These are phyloP conservation scores for Globodera rostochiensis DNA, from an alignment of 1,140 invertebrate species.

Conservation along the genomic window DNA sequence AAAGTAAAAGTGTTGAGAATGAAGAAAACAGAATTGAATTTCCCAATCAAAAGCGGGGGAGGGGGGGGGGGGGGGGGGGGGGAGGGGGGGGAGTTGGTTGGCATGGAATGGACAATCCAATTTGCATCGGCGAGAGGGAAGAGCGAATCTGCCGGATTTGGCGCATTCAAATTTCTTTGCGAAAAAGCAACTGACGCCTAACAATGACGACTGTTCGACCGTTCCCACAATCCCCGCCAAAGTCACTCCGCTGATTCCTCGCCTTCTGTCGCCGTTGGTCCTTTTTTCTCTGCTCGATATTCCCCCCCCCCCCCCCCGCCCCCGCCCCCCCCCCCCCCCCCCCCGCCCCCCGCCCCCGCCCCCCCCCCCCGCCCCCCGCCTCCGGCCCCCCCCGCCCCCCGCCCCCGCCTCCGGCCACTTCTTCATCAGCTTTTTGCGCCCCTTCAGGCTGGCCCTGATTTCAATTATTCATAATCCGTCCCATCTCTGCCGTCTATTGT, in stretches of 20 bases:
- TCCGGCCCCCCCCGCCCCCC: too few species aligned
- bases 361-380: too few species aligned
- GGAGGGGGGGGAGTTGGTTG: background rate
- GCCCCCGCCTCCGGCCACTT: too few species aligned
- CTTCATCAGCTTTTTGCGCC: too few species aligned
- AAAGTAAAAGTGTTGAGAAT: background rate
- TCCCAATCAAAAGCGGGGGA: background rate
- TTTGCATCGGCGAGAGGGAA: background rate
- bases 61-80: too few species aligned
- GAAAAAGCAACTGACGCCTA: too few species aligned
- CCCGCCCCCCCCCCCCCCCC: too few species aligned
- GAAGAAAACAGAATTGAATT: background rate
- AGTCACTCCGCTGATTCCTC: background rate
- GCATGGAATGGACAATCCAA: background rate
- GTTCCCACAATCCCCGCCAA: background rate
- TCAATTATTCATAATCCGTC: slow-evolving; percentile 11
- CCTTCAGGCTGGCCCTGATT: slow-evolving; percentile 5
- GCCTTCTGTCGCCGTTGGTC: background rate
- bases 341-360: too few species aligned
- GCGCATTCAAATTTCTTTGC: too few species aligned
- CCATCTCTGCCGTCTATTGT: background rate
- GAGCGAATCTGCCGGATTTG: background rate
- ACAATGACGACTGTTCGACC: background rate
- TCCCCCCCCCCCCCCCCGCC: too few species aligned
- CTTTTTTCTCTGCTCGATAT: background rate